A percentile compares a stretch with the other conserved stretches of the same genome.
Conservation (phyloP, 2,113 vertebrate species). For the Prietella phreatophila region DNA sequence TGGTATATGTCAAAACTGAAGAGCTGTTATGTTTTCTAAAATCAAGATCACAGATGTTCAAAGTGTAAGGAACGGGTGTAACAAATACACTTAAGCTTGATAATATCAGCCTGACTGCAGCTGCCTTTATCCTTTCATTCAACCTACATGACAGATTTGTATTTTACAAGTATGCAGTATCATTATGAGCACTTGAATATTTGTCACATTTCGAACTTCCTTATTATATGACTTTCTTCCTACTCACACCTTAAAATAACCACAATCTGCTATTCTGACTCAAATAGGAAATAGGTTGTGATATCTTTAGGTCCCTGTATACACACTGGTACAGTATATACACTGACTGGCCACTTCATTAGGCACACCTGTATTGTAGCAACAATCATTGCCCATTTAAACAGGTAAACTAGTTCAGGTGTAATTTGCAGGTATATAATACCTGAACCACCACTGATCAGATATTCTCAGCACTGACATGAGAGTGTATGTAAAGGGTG, state of each 20-base stretch:
- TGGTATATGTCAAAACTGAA: background rate
- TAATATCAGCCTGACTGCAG: background rate
- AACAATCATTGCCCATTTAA: background rate
- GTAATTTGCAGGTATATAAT: background rate
- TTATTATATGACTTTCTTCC: constrained; percentile 16
- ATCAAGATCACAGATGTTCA: background rate
- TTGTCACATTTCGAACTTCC: constrained; percentile 32
- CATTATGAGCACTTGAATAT: background rate
- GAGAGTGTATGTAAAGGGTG: too few species aligned
- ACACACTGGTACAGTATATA: background rate
- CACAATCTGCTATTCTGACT: constrained; percentile 20
- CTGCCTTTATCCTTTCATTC: constrained; percentile 1
- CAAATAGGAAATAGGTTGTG: constrained; percentile 13
- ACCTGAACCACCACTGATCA: background rate
- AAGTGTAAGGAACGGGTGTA: background rate
- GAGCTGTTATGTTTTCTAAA: background rate
- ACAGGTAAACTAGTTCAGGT: background rate
- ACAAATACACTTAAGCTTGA: background rate
- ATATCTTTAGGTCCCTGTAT: background rate
- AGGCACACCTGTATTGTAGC: background rate
- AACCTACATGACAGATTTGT: background rate
- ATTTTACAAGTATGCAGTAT: constrained; percentile 2
- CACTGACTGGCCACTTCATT: background rate
- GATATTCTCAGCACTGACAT: background rate
- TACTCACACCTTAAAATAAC: constrained; percentile 12